A percentile compares a stretch with the other conserved stretches of the same genome.
phyloP scores from a whole-genome alignment of 2,113 vertebrate species.

The Pollachius pollachius region DNA sequence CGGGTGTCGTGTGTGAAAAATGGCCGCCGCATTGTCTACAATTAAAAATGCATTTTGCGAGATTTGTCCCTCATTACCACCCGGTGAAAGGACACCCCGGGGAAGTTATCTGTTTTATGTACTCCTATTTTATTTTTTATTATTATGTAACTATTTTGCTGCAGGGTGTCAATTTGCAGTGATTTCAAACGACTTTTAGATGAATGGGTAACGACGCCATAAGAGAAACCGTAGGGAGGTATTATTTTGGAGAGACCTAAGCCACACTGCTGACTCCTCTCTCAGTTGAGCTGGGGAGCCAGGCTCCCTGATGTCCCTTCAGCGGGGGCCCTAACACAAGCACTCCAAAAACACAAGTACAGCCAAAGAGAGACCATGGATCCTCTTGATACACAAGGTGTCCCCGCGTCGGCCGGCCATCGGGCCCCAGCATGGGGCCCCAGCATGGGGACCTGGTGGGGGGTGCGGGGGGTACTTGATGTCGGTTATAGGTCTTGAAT shows the following conservation, averaged over 20 bases:
- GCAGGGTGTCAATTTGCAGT: constrained; percentile 50
- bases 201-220: constrained; percentile 54
- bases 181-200: constrained; percentile 60
- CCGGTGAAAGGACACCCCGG: background rate
- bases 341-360: constrained; percentile 7
- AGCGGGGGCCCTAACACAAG: constrained; percentile 21
- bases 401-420: too few relatives aligned
- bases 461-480: background rate
- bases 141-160: constrained; percentile 25
- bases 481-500: constrained; percentile 17
- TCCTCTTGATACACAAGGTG: too few relatives aligned
- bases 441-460: too few relatives aligned
- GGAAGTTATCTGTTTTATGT: background rate
- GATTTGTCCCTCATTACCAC: constrained; percentile 47
- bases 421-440: too few relatives aligned
- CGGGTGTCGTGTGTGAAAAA: constrained; percentile 29
- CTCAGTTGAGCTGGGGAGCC: too few relatives aligned
- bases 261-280: constrained; percentile 18
- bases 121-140: constrained; percentile 1
- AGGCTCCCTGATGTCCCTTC: constrained; percentile 21
- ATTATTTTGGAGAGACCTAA: background rate
- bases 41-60: constrained; percentile 65
- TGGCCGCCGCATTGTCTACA: constrained; percentile 47
- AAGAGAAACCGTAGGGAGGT: constrained; percentile 41
- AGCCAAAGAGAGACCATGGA: too few relatives aligned